Base-by-base conservation (phyloP, 2,797 vertebrate species). In the Cercopithecus mitis region DNA sequence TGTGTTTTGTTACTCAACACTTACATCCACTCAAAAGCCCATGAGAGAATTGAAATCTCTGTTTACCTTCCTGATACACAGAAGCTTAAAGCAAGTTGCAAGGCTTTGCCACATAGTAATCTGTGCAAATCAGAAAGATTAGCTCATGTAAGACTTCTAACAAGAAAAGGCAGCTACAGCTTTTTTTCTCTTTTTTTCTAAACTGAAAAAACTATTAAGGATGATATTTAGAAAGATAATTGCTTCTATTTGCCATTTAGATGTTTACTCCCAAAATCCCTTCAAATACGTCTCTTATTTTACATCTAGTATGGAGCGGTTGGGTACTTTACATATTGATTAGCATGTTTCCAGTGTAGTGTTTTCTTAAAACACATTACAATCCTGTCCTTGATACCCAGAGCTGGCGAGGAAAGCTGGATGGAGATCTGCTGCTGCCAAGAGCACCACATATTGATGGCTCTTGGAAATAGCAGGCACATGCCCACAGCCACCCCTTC, bases 201-300 rank as follows among this genome's bases (percentile, higher is more conserved):
- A 87, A 72, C 52, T 72, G 41, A 75, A 93, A 52, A 57, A 91
- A 89, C 77, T 52, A 17, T 41, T 19, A n/a, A 5, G 14, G 33
- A 85, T 73, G 43, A 22, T 25, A 57, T 79, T 75, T 57, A 81
- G 80, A 86, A 90, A 82, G 70, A 81, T 39, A 39, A 90, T 36
- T 81, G 20, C 39, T 77, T 7, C 64, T 91, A 24, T 64, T 73
- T 70, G 50, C 19, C 67, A 50, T 50, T 81, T 82, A 81, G 17
- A 41, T 24, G 2, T 58, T 57, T 52, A 13, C 39, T 73, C 93
- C 45, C 89, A 76, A 88, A 86, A 67, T 73, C 7, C 43, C 30
- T 72, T 64, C 12, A 22, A 93, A 50, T 52, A 73, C n/a, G 0
- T 36, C 58, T 88, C 61, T n/a, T 72, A 25, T 83, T 91, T 86